Base-by-base conservation (phyloP, 1,140 invertebrate genomes). In the Lordiphosa collinella region DNA sequence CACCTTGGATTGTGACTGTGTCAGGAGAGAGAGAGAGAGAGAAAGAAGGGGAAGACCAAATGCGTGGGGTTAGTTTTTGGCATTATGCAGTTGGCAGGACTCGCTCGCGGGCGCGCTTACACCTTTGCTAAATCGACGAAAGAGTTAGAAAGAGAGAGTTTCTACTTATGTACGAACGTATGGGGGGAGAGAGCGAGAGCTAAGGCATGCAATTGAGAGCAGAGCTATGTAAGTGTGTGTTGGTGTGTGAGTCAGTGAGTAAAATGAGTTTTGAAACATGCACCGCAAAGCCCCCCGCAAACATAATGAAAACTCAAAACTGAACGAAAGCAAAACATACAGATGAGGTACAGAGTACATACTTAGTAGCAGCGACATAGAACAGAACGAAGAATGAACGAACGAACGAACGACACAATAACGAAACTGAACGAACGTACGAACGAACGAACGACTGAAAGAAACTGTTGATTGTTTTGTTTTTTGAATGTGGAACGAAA, bases 1-100 rank as follows among this genome's bases (percentile, higher is more conserved):
- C 61, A 95, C 92, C 91, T 95, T 95, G 78, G 93, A 94, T 94
- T 94, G 92, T 79, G 76, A 84, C 76, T 80, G 7, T 18, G 37
- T 22, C 18, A 25, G 9, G 12, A 35, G 11, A 12, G 25, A 8
- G 46, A 35, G 38, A 10, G 46, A 35, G 38, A 10, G n/a, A n/a
- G n/a, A n/a, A n/a, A n/a, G n/a, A n/a, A n/a, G n/a, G 31, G 22
- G 40, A 48, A 35, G 3, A 35, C 46, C 35, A 48, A 7, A n/a
- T 34, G 10, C 25, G 16, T 48, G 14, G 31, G 46, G 25, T 29
- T 29, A 29, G 25, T 29, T 29, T 29, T 29, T n/a, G n/a, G n/a
- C 6, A 8, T 8, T 29, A 8, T 29, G 25, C 2, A 29, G 25
- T 29, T 29, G 32, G 46, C 32, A 34, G 29, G 9, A 6, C 41